A percentile compares a stretch with the other conserved stretches of the same genome.
Conservation (phyloP, 2,888 invertebrate genomes). For the Quadroppia sp. region DNA sequence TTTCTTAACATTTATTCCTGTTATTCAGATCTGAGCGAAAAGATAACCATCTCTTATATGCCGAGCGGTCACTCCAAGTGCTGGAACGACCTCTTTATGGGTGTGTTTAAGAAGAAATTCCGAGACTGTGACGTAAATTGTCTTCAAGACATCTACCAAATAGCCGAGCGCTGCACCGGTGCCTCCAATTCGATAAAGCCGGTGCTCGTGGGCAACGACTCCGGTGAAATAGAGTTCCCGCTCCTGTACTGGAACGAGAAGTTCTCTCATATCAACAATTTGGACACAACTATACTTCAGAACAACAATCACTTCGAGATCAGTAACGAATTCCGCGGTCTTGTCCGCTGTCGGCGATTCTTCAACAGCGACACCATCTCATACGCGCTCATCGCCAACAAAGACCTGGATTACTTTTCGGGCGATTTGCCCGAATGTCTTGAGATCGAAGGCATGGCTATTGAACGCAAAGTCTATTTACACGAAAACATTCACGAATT, state of each 20-base stretch:
- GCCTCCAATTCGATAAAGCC: conserved; percentile 6
- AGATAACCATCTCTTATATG: conserved; percentile 29
- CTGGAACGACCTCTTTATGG: conserved; percentile 42
- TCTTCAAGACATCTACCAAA: conserved; percentile 15
- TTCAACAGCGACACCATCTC: conserved; percentile 21
- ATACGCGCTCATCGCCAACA: conserved; percentile 29
- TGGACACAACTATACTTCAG: conserved; percentile 5
- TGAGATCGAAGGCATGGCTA: conserved; percentile 23
- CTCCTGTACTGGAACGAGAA: conserved; percentile 35
- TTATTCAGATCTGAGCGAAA: conserved; percentile 25
- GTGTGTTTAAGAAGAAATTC: conserved; percentile 39
- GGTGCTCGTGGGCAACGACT: conserved; percentile 37
- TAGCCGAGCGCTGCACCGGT: conserved; percentile 37
- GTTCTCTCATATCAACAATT: conserved; percentile 30
- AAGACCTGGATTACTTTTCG: conserved; percentile 17
- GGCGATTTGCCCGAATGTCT: conserved; percentile 31
- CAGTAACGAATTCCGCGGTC: conserved; percentile 37
- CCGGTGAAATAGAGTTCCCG: conserved; percentile 22
- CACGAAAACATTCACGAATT: conserved; percentile 24
- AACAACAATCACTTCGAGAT: conserved; percentile 40
- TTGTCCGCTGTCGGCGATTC: conserved; percentile 32
- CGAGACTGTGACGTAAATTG: conserved; percentile 32
- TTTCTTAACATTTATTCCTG: not conserved
- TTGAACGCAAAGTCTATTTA: conserved; percentile 21
- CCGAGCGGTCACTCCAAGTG: conserved; percentile 37